Percentiles rank a stretch among this genome's conserved stretches.
These are phyloP conservation scores for Diachrysia chrysitis DNA, from an alignment of 2,888 invertebrate genomes.

Conservation along the genomic window DNA sequence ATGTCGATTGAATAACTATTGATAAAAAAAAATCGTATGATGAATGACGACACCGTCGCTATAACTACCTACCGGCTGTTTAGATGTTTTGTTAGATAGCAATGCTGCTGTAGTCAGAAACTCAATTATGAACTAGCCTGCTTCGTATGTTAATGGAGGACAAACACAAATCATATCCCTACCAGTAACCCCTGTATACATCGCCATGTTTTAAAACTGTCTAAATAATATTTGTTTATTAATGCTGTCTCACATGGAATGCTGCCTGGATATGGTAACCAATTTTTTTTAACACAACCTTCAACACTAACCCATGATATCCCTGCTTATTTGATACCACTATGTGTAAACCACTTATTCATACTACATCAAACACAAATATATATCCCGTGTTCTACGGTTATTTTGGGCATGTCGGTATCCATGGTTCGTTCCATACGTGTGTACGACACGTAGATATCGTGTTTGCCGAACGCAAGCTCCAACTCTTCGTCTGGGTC, in stretches of 20 bases:
- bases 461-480: conserved; percentile 79
- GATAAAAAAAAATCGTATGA: no score
- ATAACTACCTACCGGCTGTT: no score
- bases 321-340: not conserved
- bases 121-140: not conserved
- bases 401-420: not conserved
- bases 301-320: not conserved
- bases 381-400: not conserved
- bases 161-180: not conserved
- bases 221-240: conserved; percentile 67
- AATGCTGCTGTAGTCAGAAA: not conserved
- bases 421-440: not conserved
- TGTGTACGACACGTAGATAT: conserved; percentile 57
- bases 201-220: not conserved
- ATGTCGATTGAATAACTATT: no score
- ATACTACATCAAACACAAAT: not conserved
- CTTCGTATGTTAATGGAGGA: conserved; percentile 4
- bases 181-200: not conserved
- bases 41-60: no score
- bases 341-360: not conserved
- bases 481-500: conserved; percentile 79
- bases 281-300: conserved; percentile 24
- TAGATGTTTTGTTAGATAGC: no score
- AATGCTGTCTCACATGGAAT: conserved; percentile 69
- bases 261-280: conserved; percentile 79